Evolutionary conservation across 1,140 invertebrate species (phyloP).

Genomic region (Lamellibrachia luymesi): DNA sequence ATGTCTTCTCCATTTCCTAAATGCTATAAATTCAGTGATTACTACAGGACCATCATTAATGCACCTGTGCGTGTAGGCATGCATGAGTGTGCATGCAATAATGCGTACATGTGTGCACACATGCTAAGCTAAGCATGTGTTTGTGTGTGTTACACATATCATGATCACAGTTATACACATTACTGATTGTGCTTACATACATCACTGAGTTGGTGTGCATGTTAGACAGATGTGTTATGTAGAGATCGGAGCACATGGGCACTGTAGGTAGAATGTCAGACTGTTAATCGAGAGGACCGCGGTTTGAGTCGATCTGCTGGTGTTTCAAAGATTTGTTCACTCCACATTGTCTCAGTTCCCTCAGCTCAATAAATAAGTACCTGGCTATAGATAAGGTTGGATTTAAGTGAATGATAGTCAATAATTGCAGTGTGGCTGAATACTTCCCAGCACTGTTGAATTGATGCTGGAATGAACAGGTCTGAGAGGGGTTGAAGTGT

Average conservation of each 20-base stretch:
- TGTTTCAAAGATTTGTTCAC: background rate
- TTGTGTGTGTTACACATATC: background rate
- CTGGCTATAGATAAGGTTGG: background rate
- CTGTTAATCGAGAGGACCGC: background rate
- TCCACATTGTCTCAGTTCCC: background rate
- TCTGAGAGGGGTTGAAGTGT: background rate
- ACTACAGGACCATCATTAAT: background rate
- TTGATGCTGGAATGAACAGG: background rate
- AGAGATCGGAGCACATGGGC: background rate
- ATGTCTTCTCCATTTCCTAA: background rate
- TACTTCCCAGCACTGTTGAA: background rate
- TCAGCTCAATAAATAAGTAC: background rate
- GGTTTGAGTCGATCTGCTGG: background rate
- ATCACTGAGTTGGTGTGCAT: background rate
- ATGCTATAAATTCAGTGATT: background rate
- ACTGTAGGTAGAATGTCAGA: background rate
- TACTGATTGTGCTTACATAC: background rate
- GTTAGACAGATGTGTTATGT: background rate
- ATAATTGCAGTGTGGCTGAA: background rate
- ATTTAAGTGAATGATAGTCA: background rate
- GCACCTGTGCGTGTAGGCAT: background rate
- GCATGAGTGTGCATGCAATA: background rate
- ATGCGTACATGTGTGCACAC: background rate
- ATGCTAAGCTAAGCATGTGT: background rate
- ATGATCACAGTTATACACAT: background rate